A percentile compares a stretch with the other conserved stretches of the same genome.
Conservation (phyloP, 2,797 vertebrate species). For the Tapera naevia region DNA sequence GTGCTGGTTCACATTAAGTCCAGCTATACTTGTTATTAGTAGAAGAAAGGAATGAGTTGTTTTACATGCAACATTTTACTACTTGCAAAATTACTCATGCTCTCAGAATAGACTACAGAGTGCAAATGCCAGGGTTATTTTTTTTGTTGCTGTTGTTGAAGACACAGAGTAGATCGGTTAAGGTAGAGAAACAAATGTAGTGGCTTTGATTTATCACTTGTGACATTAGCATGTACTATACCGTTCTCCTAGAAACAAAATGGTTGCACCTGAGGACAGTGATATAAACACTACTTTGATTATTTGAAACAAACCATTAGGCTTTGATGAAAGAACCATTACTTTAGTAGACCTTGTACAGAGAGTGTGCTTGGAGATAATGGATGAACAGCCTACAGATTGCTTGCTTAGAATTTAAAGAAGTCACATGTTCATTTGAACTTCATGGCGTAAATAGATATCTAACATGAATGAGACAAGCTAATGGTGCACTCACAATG, state of each 20-base stretch:
- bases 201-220: slow-evolving; percentile 80
- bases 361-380: slow-evolving; percentile 68
- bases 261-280: slow-evolving; percentile 79
- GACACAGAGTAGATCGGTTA: slow-evolving; percentile 63
- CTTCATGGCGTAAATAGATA: slow-evolving; percentile 61
- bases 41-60: slow-evolving; percentile 13
- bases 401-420: slow-evolving; percentile 75
- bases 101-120: slow-evolving; percentile 62
- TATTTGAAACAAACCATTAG: slow-evolving; percentile 83
- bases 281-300: slow-evolving; percentile 80
- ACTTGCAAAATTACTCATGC: slow-evolving; percentile 42
- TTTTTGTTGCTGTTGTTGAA: slow-evolving; percentile 67
- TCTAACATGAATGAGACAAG: slow-evolving; percentile 37
- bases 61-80: slow-evolving; percentile 63
- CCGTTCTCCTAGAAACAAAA: slow-evolving; percentile 74
- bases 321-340: slow-evolving; percentile 79
- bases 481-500: slow-evolving; percentile 20
- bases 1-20: slow-evolving; percentile 10
- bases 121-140: slow-evolving; percentile 72
- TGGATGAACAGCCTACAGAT: slow-evolving; percentile 73
- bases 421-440: slow-evolving; percentile 70
- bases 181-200: slow-evolving; percentile 76
- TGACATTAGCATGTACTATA: slow-evolving; percentile 74
- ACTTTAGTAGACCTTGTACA: slow-evolving; percentile 66
- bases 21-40: background rate